Conservation (phyloP, 1,140 invertebrate genomes). For the Maconellicoccus hirsutus region DNA sequence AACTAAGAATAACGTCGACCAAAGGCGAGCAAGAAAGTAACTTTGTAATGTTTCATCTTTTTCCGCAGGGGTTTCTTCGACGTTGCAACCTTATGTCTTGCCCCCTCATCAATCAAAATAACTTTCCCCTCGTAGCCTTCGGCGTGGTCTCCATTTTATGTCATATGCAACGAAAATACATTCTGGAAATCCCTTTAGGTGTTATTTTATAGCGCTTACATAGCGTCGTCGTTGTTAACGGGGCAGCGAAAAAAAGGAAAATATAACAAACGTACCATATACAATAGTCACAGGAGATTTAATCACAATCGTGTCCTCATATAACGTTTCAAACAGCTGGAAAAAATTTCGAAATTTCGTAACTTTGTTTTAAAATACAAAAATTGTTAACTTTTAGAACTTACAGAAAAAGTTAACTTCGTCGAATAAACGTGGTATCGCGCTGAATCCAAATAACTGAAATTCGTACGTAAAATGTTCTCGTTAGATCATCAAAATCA, state of each 20-base stretch:
- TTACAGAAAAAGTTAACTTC: too few species aligned
- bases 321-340: too few species aligned
- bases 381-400: too few species aligned
- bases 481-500: too few species aligned
- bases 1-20: neutral
- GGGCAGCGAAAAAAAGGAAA: neutral
- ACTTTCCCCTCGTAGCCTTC: neutral
- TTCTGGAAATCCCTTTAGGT: neutral
- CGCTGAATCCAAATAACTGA: too few species aligned
- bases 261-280: neutral
- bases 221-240: neutral
- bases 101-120: conserved; percentile 7
- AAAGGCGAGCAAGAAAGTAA: conserved; percentile 8
- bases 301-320: neutral
- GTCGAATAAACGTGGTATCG: too few species aligned
- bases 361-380: too few species aligned
- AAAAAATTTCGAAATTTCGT: too few species aligned
- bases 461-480: too few species aligned
- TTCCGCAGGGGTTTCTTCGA: neutral
- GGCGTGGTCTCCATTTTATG: neutral
- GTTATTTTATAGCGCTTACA: neutral
- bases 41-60: neutral
- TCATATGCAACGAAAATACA: neutral
- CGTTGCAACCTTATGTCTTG: conserved; percentile 7
- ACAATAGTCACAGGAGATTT: neutral